These are phyloP conservation scores for Xenopus borealis DNA, from an alignment of 2,113 vertebrate genomes.

Conservation along the genomic window DNA sequence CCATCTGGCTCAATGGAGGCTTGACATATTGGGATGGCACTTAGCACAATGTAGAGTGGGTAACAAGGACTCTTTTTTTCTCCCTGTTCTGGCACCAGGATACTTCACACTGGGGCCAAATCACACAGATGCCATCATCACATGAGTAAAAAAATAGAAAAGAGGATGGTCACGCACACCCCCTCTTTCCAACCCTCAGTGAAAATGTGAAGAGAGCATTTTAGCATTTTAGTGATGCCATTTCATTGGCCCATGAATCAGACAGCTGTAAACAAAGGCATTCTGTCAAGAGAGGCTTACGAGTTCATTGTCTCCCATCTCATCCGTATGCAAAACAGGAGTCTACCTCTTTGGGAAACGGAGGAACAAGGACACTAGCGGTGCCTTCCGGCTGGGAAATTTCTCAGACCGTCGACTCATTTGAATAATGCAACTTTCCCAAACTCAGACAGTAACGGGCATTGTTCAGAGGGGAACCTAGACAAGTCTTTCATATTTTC, in stretches of 20 bases:
- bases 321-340: slow-evolving; percentile 69
- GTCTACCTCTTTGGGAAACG: slow-evolving; percentile 63
- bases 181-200: slow-evolving; percentile 17
- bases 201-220: slow-evolving; percentile 43
- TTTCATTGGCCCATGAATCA: slow-evolving; percentile 55
- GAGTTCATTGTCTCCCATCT: slow-evolving; percentile 57
- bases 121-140: not conserved
- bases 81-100: not conserved
- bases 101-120: slow-evolving; percentile 35
- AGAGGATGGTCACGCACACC: not conserved
- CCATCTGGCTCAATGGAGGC: slow-evolving; percentile 37
- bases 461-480: slow-evolving; percentile 57
- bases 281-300: slow-evolving; percentile 63
- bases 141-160: not conserved
- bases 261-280: slow-evolving; percentile 60
- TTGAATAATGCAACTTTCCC: slow-evolving; percentile 46
- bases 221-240: slow-evolving; percentile 36
- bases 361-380: slow-evolving; percentile 52
- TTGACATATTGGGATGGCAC: accelerated
- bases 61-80: slow-evolving; percentile 30
- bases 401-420: slow-evolving; percentile 51
- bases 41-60: slow-evolving; percentile 28
- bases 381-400: slow-evolving; percentile 56
- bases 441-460: slow-evolving; percentile 64
- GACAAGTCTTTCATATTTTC: not conserved